Percentiles rank a stretch among this genome's conserved stretches.
These are phyloP conservation scores for Nasonia giraulti DNA, from an alignment of 1,140 invertebrate species.

Conservation along the genomic window DNA sequence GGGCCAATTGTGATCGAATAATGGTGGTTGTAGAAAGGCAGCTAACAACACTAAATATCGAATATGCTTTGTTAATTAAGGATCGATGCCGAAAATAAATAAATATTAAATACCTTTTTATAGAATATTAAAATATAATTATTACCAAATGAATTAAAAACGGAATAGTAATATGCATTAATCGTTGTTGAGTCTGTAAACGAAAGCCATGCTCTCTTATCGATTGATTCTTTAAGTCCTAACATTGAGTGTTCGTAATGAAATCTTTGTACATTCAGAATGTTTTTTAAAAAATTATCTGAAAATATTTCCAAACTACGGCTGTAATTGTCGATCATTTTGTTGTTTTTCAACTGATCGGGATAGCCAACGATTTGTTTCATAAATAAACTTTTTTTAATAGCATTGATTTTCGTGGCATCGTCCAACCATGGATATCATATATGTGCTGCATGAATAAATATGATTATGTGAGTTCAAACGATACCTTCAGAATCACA, in stretches of 20 bases:
- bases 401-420: background rate
- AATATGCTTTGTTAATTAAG: background rate
- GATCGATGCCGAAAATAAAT: background rate
- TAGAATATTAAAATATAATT: background rate
- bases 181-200: background rate
- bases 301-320: background rate
- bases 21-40: background rate
- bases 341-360: background rate
- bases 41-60: background rate
- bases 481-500: background rate
- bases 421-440: background rate
- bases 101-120: background rate
- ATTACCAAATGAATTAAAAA: constrained; percentile 10
- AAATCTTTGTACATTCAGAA: background rate
- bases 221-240: background rate
- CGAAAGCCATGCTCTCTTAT: background rate
- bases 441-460: no score
- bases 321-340: background rate
- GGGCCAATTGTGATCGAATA: background rate
- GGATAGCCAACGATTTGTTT: constrained; percentile 8
- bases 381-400: background rate
- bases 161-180: background rate
- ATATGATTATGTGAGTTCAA: background rate
- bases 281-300: background rate
- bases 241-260: background rate